These are phyloP conservation scores for Pristionchus entomophagus DNA, from an alignment of 2,888 invertebrate genomes.

Conservation along the genomic window DNA sequence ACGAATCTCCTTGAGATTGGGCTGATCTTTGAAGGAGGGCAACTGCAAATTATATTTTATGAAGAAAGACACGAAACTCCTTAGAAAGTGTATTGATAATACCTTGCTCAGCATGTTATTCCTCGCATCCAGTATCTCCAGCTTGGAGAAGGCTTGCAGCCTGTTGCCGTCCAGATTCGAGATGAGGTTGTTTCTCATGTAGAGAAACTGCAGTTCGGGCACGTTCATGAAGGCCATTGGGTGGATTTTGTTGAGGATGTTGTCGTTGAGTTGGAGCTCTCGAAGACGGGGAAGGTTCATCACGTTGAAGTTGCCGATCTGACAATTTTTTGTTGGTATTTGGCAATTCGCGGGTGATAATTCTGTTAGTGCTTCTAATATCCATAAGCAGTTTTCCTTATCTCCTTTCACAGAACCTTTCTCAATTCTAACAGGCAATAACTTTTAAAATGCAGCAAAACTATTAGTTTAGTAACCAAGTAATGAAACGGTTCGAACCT, in stretches of 20 bases:
- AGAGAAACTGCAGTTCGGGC: conserved; percentile 82
- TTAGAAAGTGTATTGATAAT: background rate
- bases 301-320: conserved; percentile 83
- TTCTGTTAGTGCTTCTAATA: too few species aligned
- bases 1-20: conserved; percentile 83
- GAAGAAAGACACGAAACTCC: background rate
- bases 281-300: conserved; percentile 85
- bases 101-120: conserved; percentile 85
- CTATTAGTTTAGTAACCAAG: too few species aligned
- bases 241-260: conserved; percentile 84
- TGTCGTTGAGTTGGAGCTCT: conserved; percentile 80
- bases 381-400: too few species aligned
- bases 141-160: conserved; percentile 86
- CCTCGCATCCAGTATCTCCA: conserved; percentile 85
- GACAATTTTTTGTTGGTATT: background rate
- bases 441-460: too few species aligned
- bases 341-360: too few species aligned
- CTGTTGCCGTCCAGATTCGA: conserved; percentile 86
- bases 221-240: conserved; percentile 87
- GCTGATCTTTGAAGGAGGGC: conserved; percentile 85
- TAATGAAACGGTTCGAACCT: too few species aligned
- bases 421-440: too few species aligned
- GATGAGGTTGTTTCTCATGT: conserved; percentile 88
- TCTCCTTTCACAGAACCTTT: too few species aligned
- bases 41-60: conserved; percentile 53